These are phyloP conservation scores for Tichodroma muraria DNA, from an alignment of 2,113 vertebrate genomes.

Conservation along the genomic window DNA sequence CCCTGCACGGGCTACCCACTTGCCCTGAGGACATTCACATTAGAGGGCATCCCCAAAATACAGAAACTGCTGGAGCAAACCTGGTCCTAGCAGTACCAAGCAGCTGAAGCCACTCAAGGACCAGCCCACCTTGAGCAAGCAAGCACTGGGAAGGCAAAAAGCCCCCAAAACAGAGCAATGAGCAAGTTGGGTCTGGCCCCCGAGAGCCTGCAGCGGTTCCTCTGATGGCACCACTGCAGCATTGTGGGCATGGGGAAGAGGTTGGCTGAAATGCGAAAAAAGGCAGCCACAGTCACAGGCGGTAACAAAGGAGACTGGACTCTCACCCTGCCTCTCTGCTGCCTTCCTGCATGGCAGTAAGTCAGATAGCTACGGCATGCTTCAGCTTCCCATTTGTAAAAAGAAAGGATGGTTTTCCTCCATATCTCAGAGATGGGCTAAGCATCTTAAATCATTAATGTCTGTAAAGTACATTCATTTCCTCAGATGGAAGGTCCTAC, in stretches of 20 bases:
- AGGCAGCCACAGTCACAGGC: accelerated
- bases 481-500: slow-evolving; percentile 32
- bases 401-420: not conserved
- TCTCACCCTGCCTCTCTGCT: not conserved
- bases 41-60: not conserved
- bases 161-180: not conserved
- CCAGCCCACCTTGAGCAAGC: not conserved
- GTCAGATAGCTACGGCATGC: not conserved
- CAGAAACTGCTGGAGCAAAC: not conserved
- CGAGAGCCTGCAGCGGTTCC: not conserved
- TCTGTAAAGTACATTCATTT: slow-evolving; percentile 28
- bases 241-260: not conserved
- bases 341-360: not conserved
- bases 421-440: not conserved
- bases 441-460: slow-evolving; percentile 2
- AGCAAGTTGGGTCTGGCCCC: not conserved
- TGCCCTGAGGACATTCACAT: not conserved
- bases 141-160: not conserved
- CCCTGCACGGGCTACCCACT: not conserved
- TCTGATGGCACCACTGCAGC: not conserved
- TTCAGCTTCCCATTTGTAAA: not conserved
- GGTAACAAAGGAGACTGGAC: not conserved
- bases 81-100: accelerated
- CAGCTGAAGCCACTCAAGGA: not conserved
- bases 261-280: not conserved